Conservation (phyloP, 2,113 vertebrate species). For the Anoura caudifer region DNA sequence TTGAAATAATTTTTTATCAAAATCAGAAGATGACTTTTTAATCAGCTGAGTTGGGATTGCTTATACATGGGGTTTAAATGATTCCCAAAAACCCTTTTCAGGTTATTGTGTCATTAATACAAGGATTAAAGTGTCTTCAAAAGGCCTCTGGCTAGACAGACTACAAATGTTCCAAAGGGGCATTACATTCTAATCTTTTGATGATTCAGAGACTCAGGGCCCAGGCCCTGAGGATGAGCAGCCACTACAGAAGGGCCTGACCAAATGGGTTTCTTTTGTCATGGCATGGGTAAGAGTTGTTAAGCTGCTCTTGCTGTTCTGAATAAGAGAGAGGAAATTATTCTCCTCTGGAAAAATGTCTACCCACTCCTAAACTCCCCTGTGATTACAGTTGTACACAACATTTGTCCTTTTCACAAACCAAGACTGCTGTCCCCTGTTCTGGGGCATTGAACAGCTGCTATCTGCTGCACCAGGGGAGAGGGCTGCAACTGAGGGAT, state of each 20-base stretch:
- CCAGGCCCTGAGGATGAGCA: neutral
- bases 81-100: conserved; percentile 30
- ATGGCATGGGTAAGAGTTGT: neutral
- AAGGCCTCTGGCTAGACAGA: neutral
- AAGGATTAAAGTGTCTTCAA: conserved; percentile 32
- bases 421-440: neutral
- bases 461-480: neutral
- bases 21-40: neutral
- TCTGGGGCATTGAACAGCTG: neutral
- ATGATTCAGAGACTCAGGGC: neutral
- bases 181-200: neutral
- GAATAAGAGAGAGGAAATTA: conserved; percentile 52
- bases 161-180: neutral
- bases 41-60: neutral
- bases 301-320: conserved; percentile 29
- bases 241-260: neutral
- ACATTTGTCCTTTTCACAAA: neutral
- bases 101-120: conserved; percentile 30
- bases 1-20: neutral
- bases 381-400: conserved; percentile 44
- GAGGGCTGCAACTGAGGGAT: neutral
- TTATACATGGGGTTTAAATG: neutral
- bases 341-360: conserved; percentile 33
- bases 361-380: neutral
- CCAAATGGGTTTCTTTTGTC: conserved; percentile 26